Evolutionary conservation across 2,888 invertebrate genomes (phyloP).

Genomic region (Lasioglossum zephyrum): DNA sequence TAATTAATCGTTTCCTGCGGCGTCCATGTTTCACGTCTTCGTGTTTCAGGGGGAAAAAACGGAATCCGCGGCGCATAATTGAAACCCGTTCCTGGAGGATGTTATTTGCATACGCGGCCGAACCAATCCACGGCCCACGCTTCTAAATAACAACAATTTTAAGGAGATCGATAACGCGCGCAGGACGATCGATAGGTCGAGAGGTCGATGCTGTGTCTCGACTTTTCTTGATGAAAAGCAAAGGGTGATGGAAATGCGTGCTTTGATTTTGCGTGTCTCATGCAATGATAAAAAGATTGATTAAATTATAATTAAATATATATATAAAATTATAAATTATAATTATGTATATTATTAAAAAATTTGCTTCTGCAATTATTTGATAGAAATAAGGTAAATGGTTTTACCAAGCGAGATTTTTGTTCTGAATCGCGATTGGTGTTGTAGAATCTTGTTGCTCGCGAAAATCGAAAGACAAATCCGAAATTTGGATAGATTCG

Average conservation of each 20-base stretch:
- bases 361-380: too few relatives aligned
- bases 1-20: constrained; percentile 51
- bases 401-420: too few relatives aligned
- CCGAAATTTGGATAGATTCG: background rate
- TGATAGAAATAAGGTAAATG: too few relatives aligned
- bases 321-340: too few relatives aligned
- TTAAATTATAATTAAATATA: too few relatives aligned
- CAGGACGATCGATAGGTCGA: constrained; percentile 6
- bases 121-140: background rate
- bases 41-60: constrained; percentile 27
- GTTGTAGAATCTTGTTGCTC: background rate
- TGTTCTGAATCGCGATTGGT: background rate
- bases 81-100: constrained; percentile 39
- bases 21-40: constrained; percentile 24
- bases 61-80: constrained; percentile 33
- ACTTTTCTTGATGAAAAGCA: background rate
- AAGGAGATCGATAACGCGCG: constrained; percentile 25
- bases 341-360: too few relatives aligned
- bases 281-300: too few relatives aligned
- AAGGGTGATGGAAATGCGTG: too few relatives aligned
- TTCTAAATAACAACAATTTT: constrained; percentile 36
- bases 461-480: background rate
- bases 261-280: too few relatives aligned
- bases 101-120: constrained; percentile 45
- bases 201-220: background rate